These are phyloP conservation scores for Cetoscarus ocellatus DNA, from an alignment of 2,797 vertebrate species.

Conservation along the genomic window DNA sequence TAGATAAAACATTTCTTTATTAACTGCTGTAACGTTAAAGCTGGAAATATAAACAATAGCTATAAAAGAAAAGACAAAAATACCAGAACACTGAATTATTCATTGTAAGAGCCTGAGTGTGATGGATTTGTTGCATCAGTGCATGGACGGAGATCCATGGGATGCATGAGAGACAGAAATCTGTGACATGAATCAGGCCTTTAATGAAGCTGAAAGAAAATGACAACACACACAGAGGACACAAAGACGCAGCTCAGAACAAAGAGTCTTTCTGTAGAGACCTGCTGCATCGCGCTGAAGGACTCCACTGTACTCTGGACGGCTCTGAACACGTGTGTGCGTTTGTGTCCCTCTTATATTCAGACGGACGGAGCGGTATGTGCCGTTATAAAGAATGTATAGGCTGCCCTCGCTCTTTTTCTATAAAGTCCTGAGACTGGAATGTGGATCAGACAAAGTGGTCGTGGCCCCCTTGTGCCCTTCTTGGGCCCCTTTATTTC, in stretches of 20 bases:
- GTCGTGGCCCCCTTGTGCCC: conserved; percentile 25
- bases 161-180: conserved; percentile 39
- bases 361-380: conserved; percentile 35
- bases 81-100: neutral
- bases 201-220: conserved; percentile 76
- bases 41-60: too few relatives aligned
- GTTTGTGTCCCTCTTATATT: conserved; percentile 28
- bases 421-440: conserved; percentile 47
- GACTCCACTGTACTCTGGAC: conserved; percentile 72
- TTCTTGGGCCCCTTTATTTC: conserved; percentile 19
- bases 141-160: neutral
- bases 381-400: conserved; percentile 34
- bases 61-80: too few relatives aligned
- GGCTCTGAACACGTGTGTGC: conserved; percentile 23
- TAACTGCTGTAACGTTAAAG: too few relatives aligned
- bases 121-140: neutral
- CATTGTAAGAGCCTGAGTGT: conserved; percentile 5
- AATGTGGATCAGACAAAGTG: conserved; percentile 59
- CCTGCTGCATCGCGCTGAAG: conserved; percentile 69
- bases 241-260: conserved; percentile 67
- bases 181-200: conserved; percentile 63
- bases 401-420: conserved; percentile 52
- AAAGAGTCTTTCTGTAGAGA: conserved; percentile 79
- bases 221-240: conserved; percentile 56
- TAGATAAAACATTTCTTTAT: too few relatives aligned